A percentile compares a stretch with the other conserved stretches of the same genome.
Conservation (phyloP, 2,888 invertebrate genomes). For the Erebia aethiops region DNA sequence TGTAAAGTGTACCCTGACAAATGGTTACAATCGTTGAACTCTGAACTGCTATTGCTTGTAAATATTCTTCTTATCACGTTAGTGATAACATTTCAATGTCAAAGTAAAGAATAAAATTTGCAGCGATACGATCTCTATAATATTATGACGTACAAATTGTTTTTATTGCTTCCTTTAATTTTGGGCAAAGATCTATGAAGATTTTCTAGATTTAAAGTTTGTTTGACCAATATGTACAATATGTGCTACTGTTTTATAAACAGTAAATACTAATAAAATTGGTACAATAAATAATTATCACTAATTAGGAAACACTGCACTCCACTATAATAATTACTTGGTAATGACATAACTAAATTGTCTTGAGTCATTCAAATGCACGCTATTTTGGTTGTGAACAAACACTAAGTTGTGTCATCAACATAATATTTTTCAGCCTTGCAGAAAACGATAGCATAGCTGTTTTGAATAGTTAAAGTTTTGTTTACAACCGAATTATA, state of each 20-base stretch:
- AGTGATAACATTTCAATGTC: not conserved
- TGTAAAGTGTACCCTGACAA: not conserved
- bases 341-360: not conserved
- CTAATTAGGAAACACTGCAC: not conserved
- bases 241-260: too few species aligned
- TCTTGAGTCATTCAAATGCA: not conserved
- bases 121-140: not conserved
- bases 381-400: not conserved
- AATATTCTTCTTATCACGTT: not conserved
- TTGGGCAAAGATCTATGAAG: not conserved
- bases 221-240: too few species aligned
- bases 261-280: not conserved
- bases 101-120: not conserved
- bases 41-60: not conserved
- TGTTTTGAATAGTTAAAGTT: not conserved
- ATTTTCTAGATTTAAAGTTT: too few species aligned
- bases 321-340: not conserved
- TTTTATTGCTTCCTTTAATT: not conserved
- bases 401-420: not conserved
- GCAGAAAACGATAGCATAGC: not conserved
- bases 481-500: not conserved
- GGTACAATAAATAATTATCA: not conserved
- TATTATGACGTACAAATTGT: not conserved
- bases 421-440: not conserved
- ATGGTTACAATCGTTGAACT: conserved; percentile 14